phyloP scores from a whole-genome alignment of 2,113 vertebrate species.

The Oreochromis tanganicae region DNA sequence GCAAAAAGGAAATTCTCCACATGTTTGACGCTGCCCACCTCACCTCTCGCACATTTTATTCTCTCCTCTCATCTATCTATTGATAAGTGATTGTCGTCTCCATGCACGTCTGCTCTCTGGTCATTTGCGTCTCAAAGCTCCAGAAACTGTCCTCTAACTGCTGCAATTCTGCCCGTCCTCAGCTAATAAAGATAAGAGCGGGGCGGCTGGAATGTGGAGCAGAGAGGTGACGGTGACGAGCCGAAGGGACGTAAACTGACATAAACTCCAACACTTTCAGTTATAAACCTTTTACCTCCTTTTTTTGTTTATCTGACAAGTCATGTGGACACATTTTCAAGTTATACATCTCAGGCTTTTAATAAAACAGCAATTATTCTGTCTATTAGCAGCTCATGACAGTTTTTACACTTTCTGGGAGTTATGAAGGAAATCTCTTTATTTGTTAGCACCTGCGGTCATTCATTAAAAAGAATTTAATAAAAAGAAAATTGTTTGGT shows the following conservation, averaged over 20 bases:
- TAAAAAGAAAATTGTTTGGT: fast-evolving
- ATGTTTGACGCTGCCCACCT: not conserved
- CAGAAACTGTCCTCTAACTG: constrained; percentile 24
- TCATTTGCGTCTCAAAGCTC: constrained; percentile 17
- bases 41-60: not conserved
- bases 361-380: not conserved
- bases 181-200: constrained; percentile 70
- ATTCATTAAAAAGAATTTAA: not conserved
- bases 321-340: not conserved
- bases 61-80: not conserved
- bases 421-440: not conserved
- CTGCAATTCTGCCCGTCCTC: constrained; percentile 46
- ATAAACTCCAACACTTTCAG: constrained; percentile 1
- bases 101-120: not conserved
- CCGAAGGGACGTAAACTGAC: constrained; percentile 14
- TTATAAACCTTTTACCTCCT: not conserved
- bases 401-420: not conserved
- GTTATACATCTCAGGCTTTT: fast-evolving
- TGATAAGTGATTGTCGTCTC: constrained; percentile 36
- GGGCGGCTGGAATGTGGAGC: constrained; percentile 58
- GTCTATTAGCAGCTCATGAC: not conserved
- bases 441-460: not conserved
- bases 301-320: not conserved
- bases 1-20: not conserved
- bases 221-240: constrained; percentile 41